Evolutionary conservation across 2,113 vertebrate species (phyloP), one percentile per base, ranked within the genome.

Genomic region (Cacatua alba): DNA sequence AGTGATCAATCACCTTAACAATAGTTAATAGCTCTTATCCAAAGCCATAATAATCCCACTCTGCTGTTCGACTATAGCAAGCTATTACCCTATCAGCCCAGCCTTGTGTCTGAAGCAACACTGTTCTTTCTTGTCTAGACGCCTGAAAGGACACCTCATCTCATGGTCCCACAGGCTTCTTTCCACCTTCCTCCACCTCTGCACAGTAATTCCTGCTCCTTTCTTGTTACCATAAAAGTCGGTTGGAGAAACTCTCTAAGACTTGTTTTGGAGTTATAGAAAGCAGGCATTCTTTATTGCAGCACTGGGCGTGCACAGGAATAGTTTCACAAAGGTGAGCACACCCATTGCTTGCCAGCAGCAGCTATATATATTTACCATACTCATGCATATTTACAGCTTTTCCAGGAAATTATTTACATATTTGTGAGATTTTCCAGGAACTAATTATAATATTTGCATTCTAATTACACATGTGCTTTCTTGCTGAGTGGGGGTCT

Each of bases 1-100:
- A 97, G 94, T 51, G 59, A 97, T 97, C 97, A 97, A 96, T 98
- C 96, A 96, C 92, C 84, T 94, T 96, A 98, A 97, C 96, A 97
- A 96, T 97, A 96, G 93, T 91, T 97, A 97, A 97, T 96, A 94
- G 92, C 92, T 94, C 95, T 95, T 96, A 93, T 80, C 96, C 78
- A 74, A 91, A 67, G 88, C 77, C 88, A 91, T 94, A 90, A 95
- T 82, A 83, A 94, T 92, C 49, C 95, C 57, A 23, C 52, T 74
- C 76, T 87, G 67, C 77, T 84, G 76, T 96, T 91, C 96, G 84
- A 97, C 95, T 97, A 49, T 44, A 83, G 89, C 77, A 83, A 88
- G 92, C 3, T 63, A 95, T 97, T 94, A 92, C 82, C 86, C 85
- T 97, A 89, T 95, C 96, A 96, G 69, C 83, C 60, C 92, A 94